Percentiles rank a stretch among this genome's conserved stretches.
These are phyloP conservation scores for Sternarchorhynchus goeldii DNA, from an alignment of 2,797 vertebrate genomes.

Conservation along the genomic window DNA sequence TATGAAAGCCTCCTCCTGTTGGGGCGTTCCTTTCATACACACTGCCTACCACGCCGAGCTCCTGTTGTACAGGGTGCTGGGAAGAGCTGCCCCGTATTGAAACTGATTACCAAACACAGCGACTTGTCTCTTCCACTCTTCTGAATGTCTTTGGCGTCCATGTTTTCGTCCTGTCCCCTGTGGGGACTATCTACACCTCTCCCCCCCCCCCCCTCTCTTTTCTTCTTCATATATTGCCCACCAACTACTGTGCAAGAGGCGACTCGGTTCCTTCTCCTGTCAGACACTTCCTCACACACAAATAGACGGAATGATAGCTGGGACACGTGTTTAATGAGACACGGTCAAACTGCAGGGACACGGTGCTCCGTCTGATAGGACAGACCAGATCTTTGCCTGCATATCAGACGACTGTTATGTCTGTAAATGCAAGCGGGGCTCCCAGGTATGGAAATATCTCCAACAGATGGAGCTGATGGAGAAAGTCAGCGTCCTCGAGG, in stretches of 20 bases:
- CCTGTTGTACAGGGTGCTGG: constrained; percentile 18
- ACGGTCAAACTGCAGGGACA: constrained; percentile 4
- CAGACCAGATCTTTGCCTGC: background rate
- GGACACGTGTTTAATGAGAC: constrained; percentile 31
- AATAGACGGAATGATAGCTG: constrained; percentile 15
- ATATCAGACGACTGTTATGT: no score
- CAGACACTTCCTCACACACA: constrained; percentile 32
- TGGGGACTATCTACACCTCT: constrained; percentile 34
- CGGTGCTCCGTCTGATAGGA: background rate
- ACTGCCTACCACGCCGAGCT: constrained; percentile 11
- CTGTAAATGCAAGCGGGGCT: no score
- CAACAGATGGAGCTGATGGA: no score
- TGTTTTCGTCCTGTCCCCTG: constrained; percentile 46
- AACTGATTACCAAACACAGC: constrained; percentile 58
- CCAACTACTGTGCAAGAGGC: constrained; percentile 12
- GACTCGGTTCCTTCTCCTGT: background rate
- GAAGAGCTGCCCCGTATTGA: constrained; percentile 48
- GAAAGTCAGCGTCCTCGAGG: no score
- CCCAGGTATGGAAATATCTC: no score
- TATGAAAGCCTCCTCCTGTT: constrained; percentile 3
- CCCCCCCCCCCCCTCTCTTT: constrained; percentile 22
- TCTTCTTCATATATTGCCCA: constrained; percentile 8
- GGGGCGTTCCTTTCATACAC: background rate
- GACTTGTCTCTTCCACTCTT: constrained; percentile 55
- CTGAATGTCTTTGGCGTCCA: constrained; percentile 34